Conservation (phyloP, 2,888 invertebrate genomes). For the Pheosia tremula region DNA sequence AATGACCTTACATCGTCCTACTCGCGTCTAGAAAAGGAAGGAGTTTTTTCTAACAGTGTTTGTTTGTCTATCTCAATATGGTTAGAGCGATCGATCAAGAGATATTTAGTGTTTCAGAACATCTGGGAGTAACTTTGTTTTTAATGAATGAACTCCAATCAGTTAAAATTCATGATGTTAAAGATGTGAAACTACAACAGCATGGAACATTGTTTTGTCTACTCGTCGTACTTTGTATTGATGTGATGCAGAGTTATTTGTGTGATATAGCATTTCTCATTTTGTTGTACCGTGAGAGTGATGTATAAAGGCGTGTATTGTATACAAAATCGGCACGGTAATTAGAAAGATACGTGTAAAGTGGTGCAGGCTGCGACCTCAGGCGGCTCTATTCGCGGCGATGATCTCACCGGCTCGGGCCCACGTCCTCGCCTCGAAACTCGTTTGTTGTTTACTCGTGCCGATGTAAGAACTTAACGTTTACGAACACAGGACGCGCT, state of each 20-base stretch:
- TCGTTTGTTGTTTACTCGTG: conserved; percentile 81
- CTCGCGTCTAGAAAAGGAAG: conserved; percentile 35
- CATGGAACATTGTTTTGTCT: not conserved
- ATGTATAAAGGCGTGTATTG: conserved; percentile 56
- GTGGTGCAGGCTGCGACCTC: conserved; percentile 78
- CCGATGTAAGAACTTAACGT: conserved; percentile 71
- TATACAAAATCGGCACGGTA: conserved; percentile 69
- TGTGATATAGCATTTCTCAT: conserved; percentile 41
- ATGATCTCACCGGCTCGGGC: conserved; percentile 77
- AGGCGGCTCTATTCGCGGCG: conserved; percentile 71
- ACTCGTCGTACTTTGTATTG: not conserved
- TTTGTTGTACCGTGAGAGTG: conserved; percentile 54
- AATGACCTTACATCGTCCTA: conserved; percentile 72
- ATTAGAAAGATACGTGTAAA: conserved; percentile 77
- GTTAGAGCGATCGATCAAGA: conserved; percentile 10
- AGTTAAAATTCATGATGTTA: not conserved
- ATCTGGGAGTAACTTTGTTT: not conserved
- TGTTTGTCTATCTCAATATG: conserved; percentile 26
- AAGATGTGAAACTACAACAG: not conserved
- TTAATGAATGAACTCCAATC: not conserved
- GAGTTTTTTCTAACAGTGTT: conserved; percentile 24
- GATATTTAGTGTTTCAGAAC: conserved; percentile 9
- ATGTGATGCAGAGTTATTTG: conserved; percentile 8
- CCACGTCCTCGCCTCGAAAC: conserved; percentile 80
- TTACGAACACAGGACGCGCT: conserved; percentile 67